Conservation (phyloP, 2,888 invertebrate genomes). For the Eristalis arbustorum region DNA sequence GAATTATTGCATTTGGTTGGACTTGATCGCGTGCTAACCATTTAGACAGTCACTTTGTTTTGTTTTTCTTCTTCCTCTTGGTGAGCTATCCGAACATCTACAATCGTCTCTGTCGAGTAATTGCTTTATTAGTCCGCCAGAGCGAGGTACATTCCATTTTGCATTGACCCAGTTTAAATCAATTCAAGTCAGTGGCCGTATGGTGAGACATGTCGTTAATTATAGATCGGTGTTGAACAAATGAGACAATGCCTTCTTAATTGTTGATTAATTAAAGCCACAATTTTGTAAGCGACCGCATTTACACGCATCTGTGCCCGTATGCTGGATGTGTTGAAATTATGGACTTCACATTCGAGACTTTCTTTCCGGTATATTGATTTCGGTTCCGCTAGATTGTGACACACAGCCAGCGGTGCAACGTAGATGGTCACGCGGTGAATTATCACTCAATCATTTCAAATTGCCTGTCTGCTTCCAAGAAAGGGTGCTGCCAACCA, state of each 20-base stretch:
- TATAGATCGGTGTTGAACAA: not conserved
- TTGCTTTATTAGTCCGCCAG: slow-evolving; percentile 41
- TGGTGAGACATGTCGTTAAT: not conserved
- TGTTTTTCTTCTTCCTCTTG: slow-evolving; percentile 1
- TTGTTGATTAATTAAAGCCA: not conserved
- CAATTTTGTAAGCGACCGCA: not conserved
- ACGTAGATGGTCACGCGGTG: not conserved
- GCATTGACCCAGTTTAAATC: slow-evolving; percentile 61
- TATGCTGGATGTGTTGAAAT: not conserved
- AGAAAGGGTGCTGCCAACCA: not conserved
- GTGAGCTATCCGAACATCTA: not conserved
- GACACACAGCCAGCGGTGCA: not conserved
- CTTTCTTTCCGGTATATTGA: not conserved
- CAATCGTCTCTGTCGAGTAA: slow-evolving; percentile 39
- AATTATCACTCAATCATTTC: slow-evolving; percentile 14
- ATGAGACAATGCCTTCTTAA: slow-evolving; percentile 23
- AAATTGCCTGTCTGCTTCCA: not conserved
- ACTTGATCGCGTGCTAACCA: slow-evolving; percentile 56
- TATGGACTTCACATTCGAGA: not conserved
- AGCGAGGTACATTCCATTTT: slow-evolving; percentile 29
- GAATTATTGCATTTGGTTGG: slow-evolving; percentile 53
- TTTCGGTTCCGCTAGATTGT: not conserved
- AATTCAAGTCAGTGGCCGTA: slow-evolving; percentile 13
- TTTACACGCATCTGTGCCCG: not conserved
- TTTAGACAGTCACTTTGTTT: slow-evolving; percentile 44